Evolutionary conservation across 2,113 vertebrate genomes (phyloP).

Genomic region (Misgurnus anguillicaudatus): DNA sequence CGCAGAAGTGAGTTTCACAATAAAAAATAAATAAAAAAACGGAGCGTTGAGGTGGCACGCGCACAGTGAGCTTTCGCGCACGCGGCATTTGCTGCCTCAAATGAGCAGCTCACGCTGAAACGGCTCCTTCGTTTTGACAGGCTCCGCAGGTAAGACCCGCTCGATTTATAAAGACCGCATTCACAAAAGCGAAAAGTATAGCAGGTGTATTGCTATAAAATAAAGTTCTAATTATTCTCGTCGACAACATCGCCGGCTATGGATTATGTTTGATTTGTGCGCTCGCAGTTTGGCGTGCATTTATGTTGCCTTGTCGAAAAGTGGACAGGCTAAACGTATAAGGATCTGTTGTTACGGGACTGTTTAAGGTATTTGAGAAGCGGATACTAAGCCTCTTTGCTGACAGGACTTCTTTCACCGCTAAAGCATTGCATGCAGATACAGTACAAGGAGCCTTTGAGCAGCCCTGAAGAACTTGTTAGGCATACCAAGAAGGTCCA

Average conservation of each 20-base stretch:
- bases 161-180: constrained; percentile 5
- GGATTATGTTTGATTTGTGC: constrained; percentile 1
- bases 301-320: neutral
- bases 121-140: constrained; percentile 23
- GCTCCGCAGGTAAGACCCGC: constrained; percentile 36
- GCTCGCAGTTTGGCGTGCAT: constrained; percentile 2
- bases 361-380: constrained; percentile 30
- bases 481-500: constrained; percentile 77
- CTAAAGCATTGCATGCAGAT: constrained; percentile 66
- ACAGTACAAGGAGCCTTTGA: constrained; percentile 70
- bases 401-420: constrained; percentile 73
- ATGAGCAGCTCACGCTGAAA: constrained; percentile 38
- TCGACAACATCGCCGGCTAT: constrained; percentile 2
- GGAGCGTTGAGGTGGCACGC: neutral
- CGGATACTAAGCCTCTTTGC: constrained; percentile 56
- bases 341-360: neutral
- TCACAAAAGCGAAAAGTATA: constrained; percentile 9
- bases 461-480: constrained; percentile 67
- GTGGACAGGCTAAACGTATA: neutral
- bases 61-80: constrained; percentile 9
- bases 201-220: neutral
- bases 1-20: constrained; percentile 45
- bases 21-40: neutral
- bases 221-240: neutral
- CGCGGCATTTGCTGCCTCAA: constrained; percentile 24